phyloP scores from a whole-genome alignment of 2,797 vertebrate species.

The Poecilia wingei region DNA sequence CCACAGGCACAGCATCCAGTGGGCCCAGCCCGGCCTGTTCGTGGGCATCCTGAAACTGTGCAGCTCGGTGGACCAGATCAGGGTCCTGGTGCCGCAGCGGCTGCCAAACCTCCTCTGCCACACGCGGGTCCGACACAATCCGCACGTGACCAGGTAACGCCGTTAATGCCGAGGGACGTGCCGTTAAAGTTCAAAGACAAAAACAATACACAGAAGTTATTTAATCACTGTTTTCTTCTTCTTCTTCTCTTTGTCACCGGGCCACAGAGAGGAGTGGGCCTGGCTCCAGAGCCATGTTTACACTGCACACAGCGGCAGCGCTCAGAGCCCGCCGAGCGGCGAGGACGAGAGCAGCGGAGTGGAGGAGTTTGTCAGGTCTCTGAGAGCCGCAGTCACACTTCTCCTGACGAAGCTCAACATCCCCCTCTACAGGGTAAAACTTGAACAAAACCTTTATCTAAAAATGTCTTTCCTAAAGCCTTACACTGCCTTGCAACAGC shows the following conservation, averaged over 20 bases:
- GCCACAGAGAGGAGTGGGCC: conserved; percentile 81
- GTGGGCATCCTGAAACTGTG: conserved; percentile 83
- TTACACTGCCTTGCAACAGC: not conserved
- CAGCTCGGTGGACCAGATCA: conserved; percentile 83
- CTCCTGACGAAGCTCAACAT: conserved; percentile 84
- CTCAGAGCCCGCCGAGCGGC: conserved; percentile 60
- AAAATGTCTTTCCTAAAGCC: not conserved
- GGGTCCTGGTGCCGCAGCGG: conserved; percentile 81
- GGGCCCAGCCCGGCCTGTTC: conserved; percentile 77
- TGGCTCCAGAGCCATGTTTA: conserved; percentile 80
- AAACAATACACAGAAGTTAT: accelerated
- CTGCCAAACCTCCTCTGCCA: conserved; percentile 82
- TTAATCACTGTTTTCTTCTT: not conserved
- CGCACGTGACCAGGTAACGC: conserved; percentile 78
- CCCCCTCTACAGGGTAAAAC: conserved; percentile 81
- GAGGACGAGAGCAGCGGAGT: conserved; percentile 65
- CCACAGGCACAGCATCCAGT: conserved; percentile 77
- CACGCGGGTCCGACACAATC: conserved; percentile 76
- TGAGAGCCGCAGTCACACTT: conserved; percentile 76
- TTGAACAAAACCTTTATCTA: not conserved
- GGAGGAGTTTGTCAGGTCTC: conserved; percentile 70
- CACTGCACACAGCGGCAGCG: conserved; percentile 70
- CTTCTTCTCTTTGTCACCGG: not conserved
- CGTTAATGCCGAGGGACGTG: not conserved
- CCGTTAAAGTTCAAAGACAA: not conserved